Evolutionary conservation across 2,113 vertebrate species (phyloP).

Genomic region (Oryzias celebensis): DNA sequence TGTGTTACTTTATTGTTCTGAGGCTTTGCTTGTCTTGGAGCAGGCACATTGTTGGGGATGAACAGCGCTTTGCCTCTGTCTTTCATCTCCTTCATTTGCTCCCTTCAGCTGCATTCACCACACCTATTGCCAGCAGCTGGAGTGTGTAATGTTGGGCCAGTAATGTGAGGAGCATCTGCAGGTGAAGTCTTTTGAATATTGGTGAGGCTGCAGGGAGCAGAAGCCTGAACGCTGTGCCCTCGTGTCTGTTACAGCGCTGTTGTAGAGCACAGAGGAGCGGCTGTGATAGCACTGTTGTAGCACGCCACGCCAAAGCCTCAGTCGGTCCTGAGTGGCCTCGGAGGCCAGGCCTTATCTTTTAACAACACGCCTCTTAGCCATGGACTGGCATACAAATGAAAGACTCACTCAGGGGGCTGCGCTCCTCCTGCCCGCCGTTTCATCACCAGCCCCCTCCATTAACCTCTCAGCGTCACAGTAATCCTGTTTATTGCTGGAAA

Average conservation of each 20-base stretch:
- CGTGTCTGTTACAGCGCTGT: slow-evolving; percentile 60
- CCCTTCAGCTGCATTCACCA: slow-evolving; percentile 19
- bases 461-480: slow-evolving; percentile 62
- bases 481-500: slow-evolving; percentile 67
- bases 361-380: slow-evolving; percentile 76
- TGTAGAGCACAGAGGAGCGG: slow-evolving; percentile 60
- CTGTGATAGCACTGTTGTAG: slow-evolving; percentile 63
- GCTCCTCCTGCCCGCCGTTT: slow-evolving; percentile 34
- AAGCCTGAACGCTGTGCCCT: slow-evolving; percentile 24
- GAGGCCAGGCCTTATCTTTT: slow-evolving; percentile 78
- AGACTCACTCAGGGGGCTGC: slow-evolving; percentile 69
- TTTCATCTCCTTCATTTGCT: slow-evolving; percentile 40
- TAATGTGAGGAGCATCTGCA: slow-evolving; percentile 5
- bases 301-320: slow-evolving; percentile 67
- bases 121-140: background rate
- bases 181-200: slow-evolving; percentile 49
- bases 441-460: slow-evolving; percentile 18
- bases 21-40: slow-evolving; percentile 46
- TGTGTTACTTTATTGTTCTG: slow-evolving; percentile 34
- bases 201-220: slow-evolving; percentile 10
- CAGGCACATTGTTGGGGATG: slow-evolving; percentile 53
- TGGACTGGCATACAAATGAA: slow-evolving; percentile 76
- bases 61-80: slow-evolving; percentile 27
- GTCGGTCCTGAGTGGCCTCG: slow-evolving; percentile 68
- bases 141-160: background rate